Evolutionary conservation across 2,888 invertebrate species (phyloP).

Genomic region (Ochlodes sylvanus): DNA sequence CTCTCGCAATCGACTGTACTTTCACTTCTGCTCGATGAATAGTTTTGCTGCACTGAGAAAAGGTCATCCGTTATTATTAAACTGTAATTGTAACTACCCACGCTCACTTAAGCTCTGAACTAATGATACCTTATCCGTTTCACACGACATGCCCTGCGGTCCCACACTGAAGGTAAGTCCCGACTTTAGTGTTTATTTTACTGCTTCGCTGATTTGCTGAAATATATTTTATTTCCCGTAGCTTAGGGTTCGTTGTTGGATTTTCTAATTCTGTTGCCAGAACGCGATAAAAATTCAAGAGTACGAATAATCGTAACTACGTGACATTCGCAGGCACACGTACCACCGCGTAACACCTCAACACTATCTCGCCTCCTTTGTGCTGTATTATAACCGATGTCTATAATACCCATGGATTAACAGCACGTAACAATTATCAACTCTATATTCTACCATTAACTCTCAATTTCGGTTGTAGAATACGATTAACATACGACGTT

Average conservation of each 20-base stretch:
- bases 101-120: slow-evolving; percentile 45
- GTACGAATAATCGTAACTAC: slow-evolving; percentile 51
- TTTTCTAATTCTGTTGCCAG: not conserved
- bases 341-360: slow-evolving; percentile 40
- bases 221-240: not conserved
- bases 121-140: slow-evolving; percentile 47
- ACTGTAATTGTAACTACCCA: slow-evolving; percentile 36
- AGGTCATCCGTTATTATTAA: slow-evolving; percentile 31
- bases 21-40: slow-evolving; percentile 15
- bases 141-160: slow-evolving; percentile 50
- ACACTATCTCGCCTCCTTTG: slow-evolving; percentile 35
- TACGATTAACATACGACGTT: slow-evolving; percentile 53
- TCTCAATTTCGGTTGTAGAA: slow-evolving; percentile 36
- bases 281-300: slow-evolving; percentile 34
- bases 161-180: slow-evolving; percentile 38
- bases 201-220: slow-evolving; percentile 17
- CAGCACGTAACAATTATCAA: not conserved
- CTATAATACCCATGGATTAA: slow-evolving; percentile 5
- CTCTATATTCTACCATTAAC: not conserved
- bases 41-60: slow-evolving; percentile 17
- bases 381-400: slow-evolving; percentile 16
- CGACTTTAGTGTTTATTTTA: slow-evolving; percentile 13
- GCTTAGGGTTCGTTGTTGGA: not conserved
- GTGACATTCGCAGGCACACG: slow-evolving; percentile 62
- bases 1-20: slow-evolving; percentile 23